Conservation (phyloP, 2,797 vertebrate genomes). For the Xenentodon cancila region DNA sequence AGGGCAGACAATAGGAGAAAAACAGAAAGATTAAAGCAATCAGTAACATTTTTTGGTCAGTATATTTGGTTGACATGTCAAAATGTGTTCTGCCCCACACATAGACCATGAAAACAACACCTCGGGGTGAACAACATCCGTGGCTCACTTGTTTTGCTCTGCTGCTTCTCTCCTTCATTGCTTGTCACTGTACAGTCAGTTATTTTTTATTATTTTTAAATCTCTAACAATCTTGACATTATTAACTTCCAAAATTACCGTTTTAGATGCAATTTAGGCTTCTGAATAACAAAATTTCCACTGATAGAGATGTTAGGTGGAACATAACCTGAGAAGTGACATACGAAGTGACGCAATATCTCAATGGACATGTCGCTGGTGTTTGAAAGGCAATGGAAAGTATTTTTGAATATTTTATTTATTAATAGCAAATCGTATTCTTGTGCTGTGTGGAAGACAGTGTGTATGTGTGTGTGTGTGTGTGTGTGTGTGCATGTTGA, state of each 20-base stretch:
- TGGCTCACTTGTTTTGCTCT: constrained; percentile 26
- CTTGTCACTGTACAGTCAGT: constrained; percentile 2
- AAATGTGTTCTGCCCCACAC: constrained; percentile 24
- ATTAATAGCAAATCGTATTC: constrained; percentile 65
- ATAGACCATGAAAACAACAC: constrained; percentile 42
- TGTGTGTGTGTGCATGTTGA: constrained; percentile 24
- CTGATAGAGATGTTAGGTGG: constrained; percentile 1
- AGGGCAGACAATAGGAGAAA: constrained; percentile 60
- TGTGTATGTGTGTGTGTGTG: constrained; percentile 10
- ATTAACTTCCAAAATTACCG: neutral
- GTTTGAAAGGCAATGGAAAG: constrained; percentile 52
- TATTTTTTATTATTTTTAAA: neutral
- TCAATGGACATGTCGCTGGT: constrained; percentile 1
- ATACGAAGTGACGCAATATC: neutral
- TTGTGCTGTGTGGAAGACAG: too few species aligned
- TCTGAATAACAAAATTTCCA: neutral
- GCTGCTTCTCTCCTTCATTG: neutral
- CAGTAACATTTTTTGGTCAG: constrained; percentile 58
- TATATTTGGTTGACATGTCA: constrained; percentile 21
- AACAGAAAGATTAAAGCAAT: constrained; percentile 73
- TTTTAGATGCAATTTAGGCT: neutral
- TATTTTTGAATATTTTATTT: constrained; percentile 60
- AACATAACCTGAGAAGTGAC: constrained; percentile 5
- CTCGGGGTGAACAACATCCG: constrained; percentile 26
- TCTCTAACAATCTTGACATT: neutral